Evolutionary conservation across 2,113 vertebrate species (phyloP), one percentile per base, ranked within the genome.

Genomic region (Eulemur rufifrons): DNA sequence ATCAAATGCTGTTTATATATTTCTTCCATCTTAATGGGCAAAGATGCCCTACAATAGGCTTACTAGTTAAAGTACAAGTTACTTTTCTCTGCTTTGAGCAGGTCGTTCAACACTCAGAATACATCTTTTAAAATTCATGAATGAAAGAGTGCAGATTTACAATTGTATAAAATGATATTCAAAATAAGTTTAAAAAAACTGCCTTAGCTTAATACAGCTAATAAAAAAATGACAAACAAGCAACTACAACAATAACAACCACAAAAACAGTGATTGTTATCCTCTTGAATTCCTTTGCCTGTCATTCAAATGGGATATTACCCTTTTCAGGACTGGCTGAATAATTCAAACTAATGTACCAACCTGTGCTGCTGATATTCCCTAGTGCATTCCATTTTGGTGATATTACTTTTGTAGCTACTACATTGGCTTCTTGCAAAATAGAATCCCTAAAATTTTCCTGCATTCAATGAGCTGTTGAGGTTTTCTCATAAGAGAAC

Each of bases 401-500:
- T 34, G 47, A 86, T 86, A 86, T 77, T 77, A 86, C 77, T 89
- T 95, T 61, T 96, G 74, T 68, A 96, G 76, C 56, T 54, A 87
- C 64, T 91, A 78, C 64, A 66, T 11, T 90, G 93, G 84, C 80
- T 95, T 95, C 59, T 54, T 85, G 52, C 29, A 95, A 97, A 83
- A 96, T 80, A 90, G 95, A 97, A 91, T 73, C 59, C 61, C 34
- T 52, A 13, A 86, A 86, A 91, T 91, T 94, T 81, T 71, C 61
- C 74, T 95, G 86, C 76, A 63, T 71, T 96, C 94, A 59, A 32
- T 89, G 89, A 96, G 54, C 91, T 93, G 71, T 61, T 93, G 95
- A 83, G 39, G 50, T 90, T 96, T 96, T 95, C 91, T 92, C 94
- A 90, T 87, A 94, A 95, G 78, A 95, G 73, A 89, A 87, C 52